A percentile compares a stretch with the other conserved stretches of the same genome.
phyloP scores from a whole-genome alignment of 2,113 vertebrate genomes.

The Pseudorasbora parva region DNA sequence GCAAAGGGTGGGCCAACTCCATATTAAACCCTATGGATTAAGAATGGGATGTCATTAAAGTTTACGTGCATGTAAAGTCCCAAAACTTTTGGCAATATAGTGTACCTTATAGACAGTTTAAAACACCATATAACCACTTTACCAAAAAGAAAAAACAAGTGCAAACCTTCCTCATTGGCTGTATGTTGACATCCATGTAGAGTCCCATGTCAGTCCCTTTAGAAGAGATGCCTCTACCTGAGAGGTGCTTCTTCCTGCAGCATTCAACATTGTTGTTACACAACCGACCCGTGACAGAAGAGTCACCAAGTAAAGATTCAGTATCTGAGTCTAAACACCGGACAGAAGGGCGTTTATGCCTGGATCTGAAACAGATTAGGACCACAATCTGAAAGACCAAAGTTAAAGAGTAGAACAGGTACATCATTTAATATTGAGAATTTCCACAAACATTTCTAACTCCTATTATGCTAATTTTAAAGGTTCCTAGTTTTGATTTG shows the following conservation, averaged over 20 bases:
- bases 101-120: background rate
- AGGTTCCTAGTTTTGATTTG: too few relatives aligned
- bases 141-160: background rate
- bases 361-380: constrained; percentile 61
- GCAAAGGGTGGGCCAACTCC: too few relatives aligned
- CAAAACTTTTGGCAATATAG: too few relatives aligned
- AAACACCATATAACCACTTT: background rate
- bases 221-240: constrained; percentile 54
- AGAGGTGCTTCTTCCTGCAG: constrained; percentile 46
- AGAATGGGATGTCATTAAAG: too few relatives aligned
- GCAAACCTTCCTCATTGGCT: constrained; percentile 74
- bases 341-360: constrained; percentile 26
- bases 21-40: too few relatives aligned
- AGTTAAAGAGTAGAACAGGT: constrained; percentile 57
- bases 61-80: too few relatives aligned
- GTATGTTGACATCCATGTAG: constrained; percentile 77
- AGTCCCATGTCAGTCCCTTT: constrained; percentile 70
- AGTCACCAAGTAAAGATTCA: constrained; percentile 62
- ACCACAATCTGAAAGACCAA: constrained; percentile 64
- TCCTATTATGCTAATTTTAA: too few relatives aligned
- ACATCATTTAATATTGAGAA: background rate
- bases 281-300: background rate
- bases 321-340: constrained; percentile 58
- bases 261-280: background rate
- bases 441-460: too few relatives aligned